Base-by-base conservation (phyloP, 2,113 vertebrate genomes). In the Ramphastos sulfuratus region DNA sequence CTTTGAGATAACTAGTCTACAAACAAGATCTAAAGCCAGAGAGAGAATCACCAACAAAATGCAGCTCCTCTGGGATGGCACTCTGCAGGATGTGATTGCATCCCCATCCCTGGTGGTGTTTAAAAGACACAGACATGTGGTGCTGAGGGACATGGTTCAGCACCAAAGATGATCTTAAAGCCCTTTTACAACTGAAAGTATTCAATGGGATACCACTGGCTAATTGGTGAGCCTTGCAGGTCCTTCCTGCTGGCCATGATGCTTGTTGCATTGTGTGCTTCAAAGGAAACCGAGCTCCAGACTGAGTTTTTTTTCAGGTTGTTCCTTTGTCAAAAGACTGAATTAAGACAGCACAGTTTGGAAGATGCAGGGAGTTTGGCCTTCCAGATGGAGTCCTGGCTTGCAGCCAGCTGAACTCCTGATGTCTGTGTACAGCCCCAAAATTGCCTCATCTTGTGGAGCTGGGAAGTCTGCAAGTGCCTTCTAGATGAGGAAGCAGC, bases 251-350 rank as follows among this genome's bases (percentile, higher is more conserved):
- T 1, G n/a, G n/a, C 52, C 33, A 33, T 19, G 10, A 6, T 23
- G 18, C 46, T 85, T n/a, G 19, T 39, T 85, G 50, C 33, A 4
- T 9, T 39, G 10, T 19, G 69, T 44, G 20, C 69, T 87, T 65
- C 67, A 50, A 50, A n/a, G 24, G n/a, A 85, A 93, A 55, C 27
- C 7, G 18, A 61, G 28, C 0, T 0, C 15, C n/a, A 48, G 17
- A 65, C 4, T 1, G 3, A 2, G 9, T 0, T 1, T 7, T 6
- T 16, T 48, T 64, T 67, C 5, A 27, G 50, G 35, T 20, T 10
- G 10, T n/a, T 90, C 19, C 13, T 33, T 81, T 78, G 54, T 56
- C 44, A 30, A 37, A 90, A 67, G 9, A 28, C 67, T 87, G 71
- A 59, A 87, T 35, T 63, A 60, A 71, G 72, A 18, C 23, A 67